These are phyloP conservation scores for Halictus rubicundus DNA, from an alignment of 1,140 invertebrate genomes.

Conservation along the genomic window DNA sequence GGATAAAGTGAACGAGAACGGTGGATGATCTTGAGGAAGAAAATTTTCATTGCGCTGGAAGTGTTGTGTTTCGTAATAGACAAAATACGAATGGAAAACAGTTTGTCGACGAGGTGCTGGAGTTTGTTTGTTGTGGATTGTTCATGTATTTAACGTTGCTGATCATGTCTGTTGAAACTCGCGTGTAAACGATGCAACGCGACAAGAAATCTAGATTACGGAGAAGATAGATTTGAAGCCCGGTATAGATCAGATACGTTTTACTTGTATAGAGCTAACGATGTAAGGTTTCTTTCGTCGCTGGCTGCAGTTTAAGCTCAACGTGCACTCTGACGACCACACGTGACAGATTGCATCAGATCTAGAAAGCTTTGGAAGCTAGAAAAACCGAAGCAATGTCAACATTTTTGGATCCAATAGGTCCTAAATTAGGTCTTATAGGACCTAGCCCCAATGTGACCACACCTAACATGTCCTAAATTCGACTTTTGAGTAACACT, in stretches of 20 bases:
- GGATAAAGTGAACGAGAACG: background rate
- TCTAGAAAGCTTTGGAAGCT: background rate
- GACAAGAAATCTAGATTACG: background rate
- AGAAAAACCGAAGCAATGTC: background rate
- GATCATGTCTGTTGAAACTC: conserved; percentile 9
- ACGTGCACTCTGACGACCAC: background rate
- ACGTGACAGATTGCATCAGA: background rate
- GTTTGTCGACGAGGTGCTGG: background rate
- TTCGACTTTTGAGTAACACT: too few relatives aligned
- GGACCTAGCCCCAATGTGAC: too few relatives aligned
- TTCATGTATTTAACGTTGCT: background rate
- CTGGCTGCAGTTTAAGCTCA: background rate
- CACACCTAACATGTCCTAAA: too few relatives aligned
- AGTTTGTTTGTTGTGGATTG: background rate
- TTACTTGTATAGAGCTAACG: background rate
- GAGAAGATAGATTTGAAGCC: background rate
- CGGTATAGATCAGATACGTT: conserved; percentile 24
- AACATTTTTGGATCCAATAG: too few relatives aligned
- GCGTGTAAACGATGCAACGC: background rate
- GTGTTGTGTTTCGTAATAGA: background rate
- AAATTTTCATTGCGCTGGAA: background rate
- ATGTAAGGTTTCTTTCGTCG: conserved; percentile 50
- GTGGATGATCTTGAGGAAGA: background rate
- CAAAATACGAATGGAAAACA: background rate
- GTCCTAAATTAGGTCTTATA: too few relatives aligned